Evolutionary conservation across 1,140 invertebrate genomes (phyloP), one percentile per base, ranked within the genome.

Genomic region (Diplogasteroides magnus): DNA sequence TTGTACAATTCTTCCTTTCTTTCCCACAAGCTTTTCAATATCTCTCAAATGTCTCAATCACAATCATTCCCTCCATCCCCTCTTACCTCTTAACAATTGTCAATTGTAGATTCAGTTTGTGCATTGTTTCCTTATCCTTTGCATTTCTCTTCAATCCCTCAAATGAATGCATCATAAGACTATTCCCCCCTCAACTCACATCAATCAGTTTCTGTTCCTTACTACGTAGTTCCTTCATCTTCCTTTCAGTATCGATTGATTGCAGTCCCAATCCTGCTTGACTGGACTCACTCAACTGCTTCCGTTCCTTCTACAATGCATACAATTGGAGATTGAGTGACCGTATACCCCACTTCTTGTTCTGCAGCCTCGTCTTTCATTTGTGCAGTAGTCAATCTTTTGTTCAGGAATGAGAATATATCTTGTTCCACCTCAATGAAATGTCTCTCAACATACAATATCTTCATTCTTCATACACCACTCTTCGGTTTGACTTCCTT

Each of bases 361-460:
- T 11, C 37, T 48, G 37, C 37, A 19, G 19, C 19, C 19, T 6
- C 37, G 37, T 11, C 19, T 48, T 48, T 19, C n/a, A n/a, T n/a
- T n/a, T n/a, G 37, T 48, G 6, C 37, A 6, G 37, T 6, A 6
- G 37, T 48, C 23, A 66, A 23, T 60, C 59, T 67, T 60, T 31
- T 59, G 23, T 67, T 67, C 25, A 67, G 57, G 27, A 67, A 67
- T 19, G 65, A 55, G 25, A 67, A 67, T 26, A 67, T 67, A n/a
- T 37, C 56, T 23, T 32, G 57, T 67, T 67, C 65, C 11, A 56
- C 57, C 14, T 67, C 37, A 6, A 48, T 48, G 6, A 19, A 48
- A 48, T 48, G 19, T 48, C 37, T 19, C 37, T 48, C 37, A 48
- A 48, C 6, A 48, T 11, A 11, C 37, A 48, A 48, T 48, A 48